Evolutionary conservation across 2,797 vertebrate species (phyloP).

Genomic region (Brachyalestes nurse): DNA sequence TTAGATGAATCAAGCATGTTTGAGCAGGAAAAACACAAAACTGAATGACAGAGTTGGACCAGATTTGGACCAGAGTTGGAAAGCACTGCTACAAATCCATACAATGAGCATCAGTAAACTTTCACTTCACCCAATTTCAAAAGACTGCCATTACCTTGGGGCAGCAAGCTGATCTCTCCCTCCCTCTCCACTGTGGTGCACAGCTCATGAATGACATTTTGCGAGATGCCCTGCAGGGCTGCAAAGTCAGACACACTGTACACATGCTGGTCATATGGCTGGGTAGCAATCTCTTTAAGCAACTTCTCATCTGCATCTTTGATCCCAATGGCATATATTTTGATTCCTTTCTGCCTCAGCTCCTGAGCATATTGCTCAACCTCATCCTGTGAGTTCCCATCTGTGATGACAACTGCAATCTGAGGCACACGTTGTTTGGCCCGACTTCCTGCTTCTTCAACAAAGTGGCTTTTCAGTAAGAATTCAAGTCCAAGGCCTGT

Average conservation of each 20-base stretch:
- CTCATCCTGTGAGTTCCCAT: conserved; percentile 81
- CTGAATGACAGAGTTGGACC: too few species aligned
- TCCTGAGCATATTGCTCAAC: conserved; percentile 79
- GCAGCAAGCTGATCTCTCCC: conserved; percentile 60
- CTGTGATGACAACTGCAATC: conserved; percentile 86
- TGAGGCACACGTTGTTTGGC: conserved; percentile 80
- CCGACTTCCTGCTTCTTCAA: conserved; percentile 84
- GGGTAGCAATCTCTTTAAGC: conserved; percentile 84
- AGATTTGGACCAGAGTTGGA: neutral
- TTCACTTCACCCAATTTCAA: neutral
- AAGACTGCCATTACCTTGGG: conserved; percentile 70
- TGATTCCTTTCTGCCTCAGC: conserved; percentile 78
- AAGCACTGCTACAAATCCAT: neutral
- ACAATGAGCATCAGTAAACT: neutral
- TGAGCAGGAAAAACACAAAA: too few species aligned
- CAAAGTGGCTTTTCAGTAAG: conserved; percentile 81
- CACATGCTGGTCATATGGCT: conserved; percentile 76
- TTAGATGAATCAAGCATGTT: too few species aligned
- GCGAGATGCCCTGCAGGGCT: conserved; percentile 77
- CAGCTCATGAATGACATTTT: conserved; percentile 75
- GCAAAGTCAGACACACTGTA: conserved; percentile 88
- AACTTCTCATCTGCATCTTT: conserved; percentile 83
- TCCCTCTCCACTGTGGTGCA: conserved; percentile 79
- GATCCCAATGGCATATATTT: conserved; percentile 86
- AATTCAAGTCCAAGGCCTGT: conserved; percentile 87